Conservation (phyloP, 2,888 invertebrate genomes). For the Galeopsomyia nigrocyanea region DNA sequence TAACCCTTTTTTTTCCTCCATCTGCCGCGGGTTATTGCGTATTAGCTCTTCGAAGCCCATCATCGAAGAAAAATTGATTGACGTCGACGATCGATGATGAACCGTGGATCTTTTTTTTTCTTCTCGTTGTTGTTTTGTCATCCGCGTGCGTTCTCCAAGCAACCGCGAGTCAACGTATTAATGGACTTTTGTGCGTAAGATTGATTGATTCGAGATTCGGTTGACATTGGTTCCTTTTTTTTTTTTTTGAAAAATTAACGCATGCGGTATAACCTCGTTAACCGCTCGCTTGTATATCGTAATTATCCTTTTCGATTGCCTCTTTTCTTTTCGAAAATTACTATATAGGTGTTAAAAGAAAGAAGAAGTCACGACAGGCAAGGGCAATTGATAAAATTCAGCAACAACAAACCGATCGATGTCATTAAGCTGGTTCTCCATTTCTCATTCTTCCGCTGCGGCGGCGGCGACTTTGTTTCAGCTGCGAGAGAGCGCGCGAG, state of each 20-base stretch:
- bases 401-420: conserved; percentile 56
- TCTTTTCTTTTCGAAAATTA: neutral
- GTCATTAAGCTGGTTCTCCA: conserved; percentile 55
- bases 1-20: too few species aligned
- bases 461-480: conserved; percentile 60
- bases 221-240: conserved; percentile 10
- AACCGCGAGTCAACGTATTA: conserved; percentile 28
- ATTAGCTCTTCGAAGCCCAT: neutral
- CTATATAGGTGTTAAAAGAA: conserved; percentile 21
- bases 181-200: conserved; percentile 31
- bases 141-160: conserved; percentile 5
- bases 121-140: conserved; percentile 17
- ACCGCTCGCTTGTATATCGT: too few species aligned
- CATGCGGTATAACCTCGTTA: too few species aligned
- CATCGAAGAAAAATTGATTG: conserved; percentile 24
- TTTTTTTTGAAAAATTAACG: too few species aligned
- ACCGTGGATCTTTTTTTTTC: neutral
- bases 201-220: conserved; percentile 24
- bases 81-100: conserved; percentile 23
- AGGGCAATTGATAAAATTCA: conserved; percentile 24
- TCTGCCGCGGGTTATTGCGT: neutral
- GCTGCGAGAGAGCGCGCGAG: conserved; percentile 32
- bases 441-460: conserved; percentile 42
- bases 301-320: neutral
- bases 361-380: conserved; percentile 13